Conservation (phyloP, 2,888 invertebrate species). For the Galerucella calmariensis region DNA sequence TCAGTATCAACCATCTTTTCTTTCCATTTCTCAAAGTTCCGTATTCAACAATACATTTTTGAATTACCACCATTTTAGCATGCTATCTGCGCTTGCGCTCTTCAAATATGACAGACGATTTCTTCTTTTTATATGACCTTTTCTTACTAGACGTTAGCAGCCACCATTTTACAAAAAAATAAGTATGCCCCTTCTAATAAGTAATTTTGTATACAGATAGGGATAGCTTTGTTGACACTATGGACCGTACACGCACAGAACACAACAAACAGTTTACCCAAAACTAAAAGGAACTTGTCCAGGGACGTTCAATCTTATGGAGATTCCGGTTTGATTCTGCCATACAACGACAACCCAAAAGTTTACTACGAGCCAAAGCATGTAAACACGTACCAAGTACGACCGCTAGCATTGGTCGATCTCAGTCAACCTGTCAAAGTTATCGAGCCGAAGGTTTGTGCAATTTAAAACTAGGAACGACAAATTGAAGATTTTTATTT, state of each 20-base stretch:
- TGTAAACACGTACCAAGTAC: slow-evolving; percentile 25
- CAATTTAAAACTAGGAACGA: neutral
- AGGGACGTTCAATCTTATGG: slow-evolving; percentile 47
- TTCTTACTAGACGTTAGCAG: too few relatives aligned
- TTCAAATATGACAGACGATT: too few relatives aligned
- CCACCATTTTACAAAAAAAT: too few relatives aligned
- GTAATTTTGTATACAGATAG: slow-evolving; percentile 22
- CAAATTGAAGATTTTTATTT: slow-evolving; percentile 35
- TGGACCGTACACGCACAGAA: slow-evolving; percentile 29
- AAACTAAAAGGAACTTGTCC: slow-evolving; percentile 49
- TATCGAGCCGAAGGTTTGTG: slow-evolving; percentile 45
- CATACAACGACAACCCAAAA: slow-evolving; percentile 41
- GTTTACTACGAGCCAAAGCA: slow-evolving; percentile 36
- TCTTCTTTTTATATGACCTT: too few relatives aligned
- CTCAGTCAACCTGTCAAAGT: slow-evolving; percentile 33
- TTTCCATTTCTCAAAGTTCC: too few relatives aligned
- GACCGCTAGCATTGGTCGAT: slow-evolving; percentile 39
- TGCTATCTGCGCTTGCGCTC: too few relatives aligned
- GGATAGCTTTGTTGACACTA: slow-evolving; percentile 29
- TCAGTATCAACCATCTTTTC: too few relatives aligned
- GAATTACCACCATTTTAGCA: too few relatives aligned
- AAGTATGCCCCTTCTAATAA: neutral
- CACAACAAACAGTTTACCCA: slow-evolving; percentile 31
- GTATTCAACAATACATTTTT: too few relatives aligned
- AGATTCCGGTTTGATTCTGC: slow-evolving; percentile 47